Conservation (phyloP, 92 coral and sea anemone genomes). For the Phenganax marumi region DNA sequence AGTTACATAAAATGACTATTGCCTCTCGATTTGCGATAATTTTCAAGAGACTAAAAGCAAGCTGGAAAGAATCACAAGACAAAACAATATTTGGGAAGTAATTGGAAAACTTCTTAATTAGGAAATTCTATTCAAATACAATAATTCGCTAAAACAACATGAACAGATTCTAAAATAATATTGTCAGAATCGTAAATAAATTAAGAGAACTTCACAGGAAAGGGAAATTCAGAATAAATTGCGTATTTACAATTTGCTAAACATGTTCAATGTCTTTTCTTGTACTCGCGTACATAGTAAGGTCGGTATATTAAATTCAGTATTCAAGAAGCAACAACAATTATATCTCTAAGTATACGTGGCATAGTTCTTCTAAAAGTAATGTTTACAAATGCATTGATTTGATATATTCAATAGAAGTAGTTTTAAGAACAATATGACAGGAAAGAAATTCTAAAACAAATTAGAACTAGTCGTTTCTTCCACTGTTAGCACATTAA, state of each 20-base stretch:
- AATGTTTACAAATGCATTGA: background rate
- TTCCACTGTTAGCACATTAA: conserved; percentile 6
- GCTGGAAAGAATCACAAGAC: background rate
- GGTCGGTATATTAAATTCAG: background rate
- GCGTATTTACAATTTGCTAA: background rate
- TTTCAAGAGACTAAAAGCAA: background rate
- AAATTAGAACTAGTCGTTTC: background rate
- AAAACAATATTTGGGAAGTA: background rate
- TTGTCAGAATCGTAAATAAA: background rate
- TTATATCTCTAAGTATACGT: background rate
- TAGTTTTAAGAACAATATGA: conserved; percentile 1
- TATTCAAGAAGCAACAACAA: background rate
- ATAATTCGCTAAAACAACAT: background rate
- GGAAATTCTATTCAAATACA: background rate
- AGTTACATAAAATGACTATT: background rate
- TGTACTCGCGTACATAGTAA: background rate
- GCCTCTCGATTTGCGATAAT: background rate
- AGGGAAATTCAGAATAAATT: background rate
- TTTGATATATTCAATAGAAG: background rate
- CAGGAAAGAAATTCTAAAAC: background rate
- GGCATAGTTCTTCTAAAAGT: background rate
- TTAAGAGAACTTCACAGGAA: background rate
- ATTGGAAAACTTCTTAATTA: background rate
- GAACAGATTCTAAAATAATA: background rate
- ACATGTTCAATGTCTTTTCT: background rate